phyloP scores from a whole-genome alignment of 2,113 vertebrate species.

The Platysternon megacephalum region DNA sequence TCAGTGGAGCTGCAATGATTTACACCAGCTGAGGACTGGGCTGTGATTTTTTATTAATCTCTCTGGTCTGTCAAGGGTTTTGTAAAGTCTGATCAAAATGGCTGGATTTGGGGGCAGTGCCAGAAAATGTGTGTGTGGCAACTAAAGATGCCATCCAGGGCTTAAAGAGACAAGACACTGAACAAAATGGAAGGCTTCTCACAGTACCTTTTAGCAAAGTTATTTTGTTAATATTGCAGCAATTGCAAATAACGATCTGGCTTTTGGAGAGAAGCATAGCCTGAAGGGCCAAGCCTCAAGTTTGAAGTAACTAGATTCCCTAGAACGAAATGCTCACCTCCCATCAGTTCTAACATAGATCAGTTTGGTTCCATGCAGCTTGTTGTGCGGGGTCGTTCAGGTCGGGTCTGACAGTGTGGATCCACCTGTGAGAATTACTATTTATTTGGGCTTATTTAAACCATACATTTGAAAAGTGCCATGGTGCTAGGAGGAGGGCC shows the following conservation, averaged over 20 bases:
- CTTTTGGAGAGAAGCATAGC: not conserved
- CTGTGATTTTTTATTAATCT: not conserved
- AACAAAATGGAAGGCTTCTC: not conserved
- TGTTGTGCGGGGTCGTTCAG: too few relatives aligned
- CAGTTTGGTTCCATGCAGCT: too few relatives aligned
- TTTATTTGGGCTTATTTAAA: too few relatives aligned
- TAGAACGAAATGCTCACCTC: too few relatives aligned
- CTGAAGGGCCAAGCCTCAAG: too few relatives aligned
- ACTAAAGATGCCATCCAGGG: not conserved
- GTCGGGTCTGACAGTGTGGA: too few relatives aligned
- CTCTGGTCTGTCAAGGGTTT: fast-evolving
- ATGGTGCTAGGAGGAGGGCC: not conserved
- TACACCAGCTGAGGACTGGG: fast-evolving
- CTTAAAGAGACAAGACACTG: not conserved
- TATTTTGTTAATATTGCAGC: not conserved
- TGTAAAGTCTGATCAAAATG: not conserved
- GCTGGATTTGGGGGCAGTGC: not conserved
- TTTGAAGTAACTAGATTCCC: too few relatives aligned
- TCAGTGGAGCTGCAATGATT: too few relatives aligned
- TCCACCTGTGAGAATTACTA: not conserved
- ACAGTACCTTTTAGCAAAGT: not conserved
- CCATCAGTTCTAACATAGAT: too few relatives aligned
- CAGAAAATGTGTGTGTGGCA: not conserved
- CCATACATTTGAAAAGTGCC: too few relatives aligned
- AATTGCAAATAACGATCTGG: not conserved